A percentile compares a stretch with the other conserved stretches of the same genome.
phyloP scores from a whole-genome alignment of 2,113 vertebrate species.

The Notarius quadriscutis region DNA sequence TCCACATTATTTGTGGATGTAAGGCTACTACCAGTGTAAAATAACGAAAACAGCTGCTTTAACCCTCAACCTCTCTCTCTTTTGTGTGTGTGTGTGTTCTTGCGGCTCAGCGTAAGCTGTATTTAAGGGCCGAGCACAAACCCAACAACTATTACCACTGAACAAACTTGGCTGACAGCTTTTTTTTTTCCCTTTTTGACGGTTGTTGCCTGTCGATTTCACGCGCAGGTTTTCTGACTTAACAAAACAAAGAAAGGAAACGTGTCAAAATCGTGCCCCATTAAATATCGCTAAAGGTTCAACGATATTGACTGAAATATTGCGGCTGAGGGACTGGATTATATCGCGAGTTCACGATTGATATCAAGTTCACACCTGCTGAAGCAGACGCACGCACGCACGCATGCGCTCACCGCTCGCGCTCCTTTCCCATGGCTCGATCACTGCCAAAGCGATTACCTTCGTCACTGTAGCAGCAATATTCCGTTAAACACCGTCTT shows the following conservation, averaged over 20 bases:
- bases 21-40: not conserved
- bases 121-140: slow-evolving; percentile 3
- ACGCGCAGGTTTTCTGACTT: not conserved
- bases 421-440: not conserved
- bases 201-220: not conserved
- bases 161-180: slow-evolving; percentile 12
- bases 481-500: not conserved
- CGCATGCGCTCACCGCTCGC: no score
- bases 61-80: slow-evolving; percentile 9
- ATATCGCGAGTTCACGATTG: not conserved
- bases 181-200: not conserved
- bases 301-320: not conserved
- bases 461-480: not conserved
- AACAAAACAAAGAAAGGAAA: not conserved
- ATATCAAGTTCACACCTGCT: not conserved
- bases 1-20: slow-evolving; percentile 7
- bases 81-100: not conserved
- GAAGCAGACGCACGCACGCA: not conserved
- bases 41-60: slow-evolving; percentile 15
- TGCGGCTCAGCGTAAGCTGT: slow-evolving; percentile 2
- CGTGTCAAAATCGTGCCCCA: not conserved
- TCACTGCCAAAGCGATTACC: no score
- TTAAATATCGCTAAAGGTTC: not conserved
- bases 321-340: not conserved
- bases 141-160: slow-evolving; percentile 18